Evolutionary conservation across 1,140 invertebrate species (phyloP), one percentile per base, ranked within the genome.

Genomic region (Reticulitermes speratus): DNA sequence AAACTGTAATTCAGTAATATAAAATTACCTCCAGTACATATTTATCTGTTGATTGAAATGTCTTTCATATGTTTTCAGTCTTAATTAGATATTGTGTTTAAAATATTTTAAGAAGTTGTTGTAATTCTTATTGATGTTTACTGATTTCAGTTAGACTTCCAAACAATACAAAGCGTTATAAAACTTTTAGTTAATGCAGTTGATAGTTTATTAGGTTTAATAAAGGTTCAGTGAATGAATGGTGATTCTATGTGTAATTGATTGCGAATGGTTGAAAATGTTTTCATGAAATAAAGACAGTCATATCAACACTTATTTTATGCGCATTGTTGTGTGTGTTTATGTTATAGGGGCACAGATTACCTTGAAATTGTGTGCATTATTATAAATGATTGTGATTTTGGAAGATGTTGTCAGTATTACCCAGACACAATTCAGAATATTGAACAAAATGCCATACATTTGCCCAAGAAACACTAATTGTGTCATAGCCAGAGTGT

Each of bases 11-110:
- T 1, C 19, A 65, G 2, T 65, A 19, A 19, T 19, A 65, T 21
- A 23, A 21, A 23, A 23, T 65, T 19, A 1, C n/a, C 25, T 75
- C 65, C n/a, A 25, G 65, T 75, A 75, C 65, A 75, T 75, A 30
- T 75, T 75, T 75, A 14, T 30, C 65, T 75, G n/a, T 30, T 75
- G n/a, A 30, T 75, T 75, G 65, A 75, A 30, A 75, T 75, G 65
- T 75, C 65, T 75, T 75, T 75, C 65, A 75, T 75, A 75, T 75
- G 65, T 75, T 75, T 75, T 75, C 65, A n/a, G 25, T 75, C 65
- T 55, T 55, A 21, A 55, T 55, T 55, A 75, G 65, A 75, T 30
- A 55, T 75, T 75, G 65, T 75, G 65, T 75, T 75, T n/a, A 75
- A 75, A 75, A 75, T 30, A 75, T 75, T 75, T 75, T n/a, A 30